Percentiles rank a stretch among this genome's conserved stretches.
Conservation (phyloP, 2,888 invertebrate species). For the Harpalus rubripes region DNA sequence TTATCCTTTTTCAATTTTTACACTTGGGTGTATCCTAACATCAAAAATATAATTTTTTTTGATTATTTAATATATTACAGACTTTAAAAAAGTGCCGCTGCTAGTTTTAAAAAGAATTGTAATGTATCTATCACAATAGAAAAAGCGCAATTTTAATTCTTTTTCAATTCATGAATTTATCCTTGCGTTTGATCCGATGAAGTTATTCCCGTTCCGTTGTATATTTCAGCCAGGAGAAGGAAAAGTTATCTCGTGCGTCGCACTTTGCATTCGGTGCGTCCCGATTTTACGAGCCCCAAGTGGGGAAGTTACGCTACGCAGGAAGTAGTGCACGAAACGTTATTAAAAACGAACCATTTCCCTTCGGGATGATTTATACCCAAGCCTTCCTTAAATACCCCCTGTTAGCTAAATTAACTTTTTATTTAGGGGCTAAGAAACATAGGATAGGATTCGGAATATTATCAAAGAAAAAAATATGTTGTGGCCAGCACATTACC, state of each 20-base stretch:
- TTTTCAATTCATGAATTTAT: not conserved
- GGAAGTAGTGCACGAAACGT: not conserved
- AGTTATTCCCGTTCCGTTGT: not conserved
- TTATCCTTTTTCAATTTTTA: too few species aligned
- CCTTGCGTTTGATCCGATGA: not conserved
- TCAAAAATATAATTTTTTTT: too few species aligned
- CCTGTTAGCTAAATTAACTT: conserved; percentile 26
- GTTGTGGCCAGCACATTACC: too few species aligned
- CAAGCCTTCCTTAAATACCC: conserved; percentile 6
- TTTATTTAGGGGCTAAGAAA: conserved; percentile 15
- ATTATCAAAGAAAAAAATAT: not conserved
- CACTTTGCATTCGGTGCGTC: conserved; percentile 41
- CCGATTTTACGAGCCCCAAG: conserved; percentile 39
- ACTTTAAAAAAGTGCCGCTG: too few species aligned
- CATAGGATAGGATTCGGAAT: not conserved
- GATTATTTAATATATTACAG: too few species aligned
- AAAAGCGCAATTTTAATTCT: not conserved
- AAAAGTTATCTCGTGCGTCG: not conserved
- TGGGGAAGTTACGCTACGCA: conserved; percentile 9
- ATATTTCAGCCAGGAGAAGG: not conserved
- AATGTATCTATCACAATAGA: not conserved
- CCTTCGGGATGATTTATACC: conserved; percentile 23
- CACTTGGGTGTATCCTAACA: too few species aligned
- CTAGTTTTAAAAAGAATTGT: not conserved
- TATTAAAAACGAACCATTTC: conserved; percentile 35